Percentiles rank a stretch among this genome's conserved stretches.
phyloP scores from a whole-genome alignment of 2,797 vertebrate genomes.

The Nannoperca australis region DNA sequence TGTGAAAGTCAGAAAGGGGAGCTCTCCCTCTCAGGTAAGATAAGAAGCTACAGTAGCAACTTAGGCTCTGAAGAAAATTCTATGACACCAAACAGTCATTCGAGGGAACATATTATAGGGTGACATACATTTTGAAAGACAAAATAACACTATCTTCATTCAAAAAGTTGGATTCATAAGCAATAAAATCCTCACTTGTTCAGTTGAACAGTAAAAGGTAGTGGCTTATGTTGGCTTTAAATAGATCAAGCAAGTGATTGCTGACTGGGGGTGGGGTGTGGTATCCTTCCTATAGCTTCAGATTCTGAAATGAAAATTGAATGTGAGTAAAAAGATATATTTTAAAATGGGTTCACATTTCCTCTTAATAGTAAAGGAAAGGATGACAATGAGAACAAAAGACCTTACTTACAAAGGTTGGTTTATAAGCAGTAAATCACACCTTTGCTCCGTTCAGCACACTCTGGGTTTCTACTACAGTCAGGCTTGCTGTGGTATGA shows the following conservation, averaged over 20 bases:
- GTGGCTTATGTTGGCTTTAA: too few species aligned
- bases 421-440: background rate
- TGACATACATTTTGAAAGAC: background rate
- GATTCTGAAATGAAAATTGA: background rate
- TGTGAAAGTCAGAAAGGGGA: constrained; percentile 91
- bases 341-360: background rate
- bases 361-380: too few species aligned
- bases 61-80: background rate
- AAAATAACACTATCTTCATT: background rate
- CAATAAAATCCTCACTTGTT: too few species aligned
- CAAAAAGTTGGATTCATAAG: background rate
- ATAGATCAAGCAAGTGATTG: background rate
- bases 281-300: background rate
- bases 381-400: too few species aligned
- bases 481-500: background rate
- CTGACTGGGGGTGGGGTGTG: background rate
- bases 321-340: background rate
- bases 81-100: background rate
- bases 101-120: too few species aligned
- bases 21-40: constrained; percentile 93
- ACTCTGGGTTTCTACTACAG: background rate
- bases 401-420: background rate
- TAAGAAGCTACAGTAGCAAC: too few species aligned
- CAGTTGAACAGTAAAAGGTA: background rate
- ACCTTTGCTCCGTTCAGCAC: background rate